Evolutionary conservation across 2,797 vertebrate species (phyloP).

Genomic region (Enteromius anoplus): DNA sequence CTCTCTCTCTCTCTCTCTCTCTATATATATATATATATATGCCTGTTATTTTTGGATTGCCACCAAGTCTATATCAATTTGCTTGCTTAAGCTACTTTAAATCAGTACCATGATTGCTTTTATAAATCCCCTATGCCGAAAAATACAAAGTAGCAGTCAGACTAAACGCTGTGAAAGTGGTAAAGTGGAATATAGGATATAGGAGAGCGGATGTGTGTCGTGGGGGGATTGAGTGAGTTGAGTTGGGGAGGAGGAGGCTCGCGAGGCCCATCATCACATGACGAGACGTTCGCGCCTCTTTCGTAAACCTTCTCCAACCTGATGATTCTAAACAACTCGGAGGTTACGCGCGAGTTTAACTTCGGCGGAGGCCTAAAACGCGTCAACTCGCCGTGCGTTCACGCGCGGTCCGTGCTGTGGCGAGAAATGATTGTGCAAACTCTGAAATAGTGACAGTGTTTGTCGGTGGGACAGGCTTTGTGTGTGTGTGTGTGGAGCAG

Average conservation of each 20-base stretch:
- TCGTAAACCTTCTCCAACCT: slow-evolving; percentile 72
- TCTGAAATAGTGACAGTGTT: slow-evolving; percentile 38
- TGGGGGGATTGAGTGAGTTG: slow-evolving; percentile 70
- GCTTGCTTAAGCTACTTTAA: not conserved
- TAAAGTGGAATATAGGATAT: not conserved
- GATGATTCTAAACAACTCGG: slow-evolving; percentile 67
- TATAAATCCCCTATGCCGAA: not conserved
- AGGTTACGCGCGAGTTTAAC: slow-evolving; percentile 65
- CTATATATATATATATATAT: not conserved
- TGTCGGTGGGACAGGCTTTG: slow-evolving; percentile 51
- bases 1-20: no score
- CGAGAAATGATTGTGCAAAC: slow-evolving; percentile 17
- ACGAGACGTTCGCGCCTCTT: slow-evolving; percentile 91
- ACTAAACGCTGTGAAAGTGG: not conserved
- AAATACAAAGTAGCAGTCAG: not conserved
- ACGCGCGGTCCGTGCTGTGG: slow-evolving; percentile 7
- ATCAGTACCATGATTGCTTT: not conserved
- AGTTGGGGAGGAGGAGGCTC: slow-evolving; percentile 66
- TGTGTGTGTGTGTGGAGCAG: slow-evolving; percentile 57
- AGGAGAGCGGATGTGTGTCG: slow-evolving; percentile 73
- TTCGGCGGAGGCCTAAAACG: not conserved
- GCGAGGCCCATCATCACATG: slow-evolving; percentile 73
- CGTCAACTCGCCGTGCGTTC: not conserved
- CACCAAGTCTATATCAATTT: not conserved
- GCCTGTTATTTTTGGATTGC: not conserved